Conservation (phyloP, 2,797 vertebrate genomes). For the Sphaeramia orbicularis region DNA sequence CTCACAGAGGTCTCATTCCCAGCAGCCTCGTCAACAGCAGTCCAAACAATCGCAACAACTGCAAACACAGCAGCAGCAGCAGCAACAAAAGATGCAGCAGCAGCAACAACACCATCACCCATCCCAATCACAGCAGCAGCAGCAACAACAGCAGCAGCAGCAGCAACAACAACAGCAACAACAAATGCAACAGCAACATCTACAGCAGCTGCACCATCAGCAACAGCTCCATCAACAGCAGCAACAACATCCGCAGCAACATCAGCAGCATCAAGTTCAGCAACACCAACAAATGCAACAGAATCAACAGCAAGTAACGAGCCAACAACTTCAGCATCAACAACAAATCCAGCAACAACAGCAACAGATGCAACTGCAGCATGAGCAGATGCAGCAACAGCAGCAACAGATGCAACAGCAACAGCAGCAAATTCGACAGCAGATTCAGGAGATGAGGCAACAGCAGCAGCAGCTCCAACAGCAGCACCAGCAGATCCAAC, state of each 20-base stretch:
- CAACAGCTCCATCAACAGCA: constrained; percentile 70
- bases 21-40: constrained; percentile 77
- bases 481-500: constrained; percentile 87
- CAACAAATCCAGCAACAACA: constrained; percentile 78
- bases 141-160: constrained; percentile 48
- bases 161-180: constrained; percentile 61
- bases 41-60: constrained; percentile 73
- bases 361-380: constrained; percentile 82
- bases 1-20: constrained; percentile 74
- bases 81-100: constrained; percentile 46
- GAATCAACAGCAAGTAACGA: constrained; percentile 59
- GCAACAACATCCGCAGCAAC: constrained; percentile 58
- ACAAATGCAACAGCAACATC: constrained; percentile 64
- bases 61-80: constrained; percentile 69
- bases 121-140: constrained; percentile 49
- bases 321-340: constrained; percentile 73
- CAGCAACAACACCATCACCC: constrained; percentile 58
- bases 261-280: constrained; percentile 55
- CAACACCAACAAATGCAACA: constrained; percentile 78
- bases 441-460: constrained; percentile 86
- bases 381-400: constrained; percentile 85
- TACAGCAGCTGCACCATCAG: constrained; percentile 67
- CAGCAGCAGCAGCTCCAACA: constrained; percentile 87
- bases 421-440: constrained; percentile 85
- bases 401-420: constrained; percentile 87